Percentiles rank a stretch among this genome's conserved stretches.
These are phyloP conservation scores for Tenthredo amoena DNA, from an alignment of 2,888 invertebrate species.

Conservation along the genomic window DNA sequence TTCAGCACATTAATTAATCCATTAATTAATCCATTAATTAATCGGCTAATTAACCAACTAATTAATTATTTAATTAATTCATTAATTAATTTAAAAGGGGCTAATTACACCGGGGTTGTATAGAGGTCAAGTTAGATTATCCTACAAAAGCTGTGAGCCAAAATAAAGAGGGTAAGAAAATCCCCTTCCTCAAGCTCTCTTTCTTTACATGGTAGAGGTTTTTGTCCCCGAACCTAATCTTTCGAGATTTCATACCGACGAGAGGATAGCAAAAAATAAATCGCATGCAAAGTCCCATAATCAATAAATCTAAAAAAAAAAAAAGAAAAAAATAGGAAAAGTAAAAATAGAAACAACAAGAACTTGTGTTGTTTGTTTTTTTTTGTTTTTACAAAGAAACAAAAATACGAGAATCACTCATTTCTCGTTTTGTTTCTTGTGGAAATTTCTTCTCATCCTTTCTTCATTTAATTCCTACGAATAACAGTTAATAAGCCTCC, in stretches of 20 bases:
- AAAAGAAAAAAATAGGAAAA: too few relatives aligned
- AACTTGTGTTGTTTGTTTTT: too few relatives aligned
- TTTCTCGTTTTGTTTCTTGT: background rate
- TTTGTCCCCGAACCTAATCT: background rate
- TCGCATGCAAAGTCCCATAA: too few relatives aligned
- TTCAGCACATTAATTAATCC: background rate
- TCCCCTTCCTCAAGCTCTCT: background rate
- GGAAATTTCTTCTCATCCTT: background rate
- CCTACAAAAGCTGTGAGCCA: background rate
- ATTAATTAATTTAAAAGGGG: background rate
- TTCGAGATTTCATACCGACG: background rate
- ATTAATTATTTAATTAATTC: background rate
- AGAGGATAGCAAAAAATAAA: too few relatives aligned
- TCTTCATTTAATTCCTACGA: background rate
- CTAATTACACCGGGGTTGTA: background rate
- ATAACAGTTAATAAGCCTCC: background rate
- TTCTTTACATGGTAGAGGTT: background rate
- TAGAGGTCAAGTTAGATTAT: slow-evolving; percentile 8
- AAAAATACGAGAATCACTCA: background rate
- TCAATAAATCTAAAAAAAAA: background rate
- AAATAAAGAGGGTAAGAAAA: background rate
- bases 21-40: background rate
- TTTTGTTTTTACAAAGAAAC: too few relatives aligned
- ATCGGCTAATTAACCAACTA: background rate
- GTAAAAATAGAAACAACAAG: too few relatives aligned